Evolutionary conservation across 2,888 invertebrate species (phyloP), one percentile per base, ranked within the genome.

Genomic region (Lymantria dispar): DNA sequence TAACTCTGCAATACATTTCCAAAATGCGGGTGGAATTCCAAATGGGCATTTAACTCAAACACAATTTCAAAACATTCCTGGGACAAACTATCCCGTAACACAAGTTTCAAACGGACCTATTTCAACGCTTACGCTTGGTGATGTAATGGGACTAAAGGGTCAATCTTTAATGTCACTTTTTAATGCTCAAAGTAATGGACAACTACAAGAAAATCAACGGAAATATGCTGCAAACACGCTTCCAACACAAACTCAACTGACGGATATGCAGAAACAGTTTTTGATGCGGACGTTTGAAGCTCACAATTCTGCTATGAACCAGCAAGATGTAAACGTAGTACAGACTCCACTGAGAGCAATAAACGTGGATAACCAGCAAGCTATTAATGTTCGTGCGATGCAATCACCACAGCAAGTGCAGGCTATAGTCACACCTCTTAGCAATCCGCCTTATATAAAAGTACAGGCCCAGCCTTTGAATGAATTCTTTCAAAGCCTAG

Each of bases 381-480:
- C 45, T 7, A 31, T 52, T 29, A 11, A 47, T 10, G 8, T 54
- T 3, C 56, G 51, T 29, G 33, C 49, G 14, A 22, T 44, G 40
- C 49, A 50, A 14, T 3, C 48, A n/a, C 8, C 52, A 9, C 57
- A 49, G 15, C 63, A 58, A 38, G 52, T 47, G 36, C 68, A 68
- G 44, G 50, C 56, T 3, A 48, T 61, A 42, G 50, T 60, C 3
- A 44, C 56, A 45, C 57, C 65, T n/a, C 14, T 62, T 8, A 54
- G 58, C 44, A 62, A 56, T 31, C 65, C 64, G 15, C 42, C 68
- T 7, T 58, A 68, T 41, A 62, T 68, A 50, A 60, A 70, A 14
- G 49, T 74, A 7, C 76, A 75, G 55, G 62, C 67, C 22, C 72
- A 74, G 50, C 62, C 65, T 8, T 47, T 58, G 0, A 30, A 53